These are phyloP conservation scores for Ptilonorhynchus violaceus DNA, from an alignment of 2,113 vertebrate genomes.

Conservation along the genomic window DNA sequence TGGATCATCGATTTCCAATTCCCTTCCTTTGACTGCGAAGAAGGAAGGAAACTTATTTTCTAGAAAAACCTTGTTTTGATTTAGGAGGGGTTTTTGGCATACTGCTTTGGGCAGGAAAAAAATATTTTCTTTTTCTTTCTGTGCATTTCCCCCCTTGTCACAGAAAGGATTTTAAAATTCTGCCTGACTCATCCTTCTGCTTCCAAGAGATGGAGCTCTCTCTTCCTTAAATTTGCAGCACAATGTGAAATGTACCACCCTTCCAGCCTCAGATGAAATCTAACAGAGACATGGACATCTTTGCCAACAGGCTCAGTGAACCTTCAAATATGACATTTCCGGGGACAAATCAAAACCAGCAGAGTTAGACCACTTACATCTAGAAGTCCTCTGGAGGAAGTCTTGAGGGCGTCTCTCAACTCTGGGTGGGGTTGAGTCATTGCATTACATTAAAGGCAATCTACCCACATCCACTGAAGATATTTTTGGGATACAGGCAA, in stretches of 20 bases:
- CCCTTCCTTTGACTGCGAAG: not conserved
- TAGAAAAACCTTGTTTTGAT: not conserved
- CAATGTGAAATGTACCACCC: not conserved
- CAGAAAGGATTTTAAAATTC: not conserved
- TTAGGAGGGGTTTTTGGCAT: not conserved
- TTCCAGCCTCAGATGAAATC: not conserved
- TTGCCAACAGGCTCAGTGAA: conserved; percentile 21
- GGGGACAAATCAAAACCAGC: not conserved
- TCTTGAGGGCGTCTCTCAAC: not conserved
- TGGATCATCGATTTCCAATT: conserved; percentile 14
- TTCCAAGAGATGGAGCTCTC: not conserved
- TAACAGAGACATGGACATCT: not conserved
- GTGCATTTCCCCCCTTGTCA: not conserved
- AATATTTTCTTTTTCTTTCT: not conserved
- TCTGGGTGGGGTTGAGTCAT: not conserved
- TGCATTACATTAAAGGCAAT: not conserved
- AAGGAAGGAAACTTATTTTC: not conserved
- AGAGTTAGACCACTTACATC: not conserved
- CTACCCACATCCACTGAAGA: not conserved
- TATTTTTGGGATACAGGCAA: not conserved
- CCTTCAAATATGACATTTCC: conserved; percentile 49
- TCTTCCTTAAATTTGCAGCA: not conserved
- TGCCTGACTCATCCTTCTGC: not conserved
- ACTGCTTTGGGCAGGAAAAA: not conserved
- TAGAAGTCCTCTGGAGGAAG: not conserved